Evolutionary conservation across 2,888 invertebrate species (phyloP), one percentile per base, ranked within the genome.

Genomic region (Callyntrura sp.): DNA sequence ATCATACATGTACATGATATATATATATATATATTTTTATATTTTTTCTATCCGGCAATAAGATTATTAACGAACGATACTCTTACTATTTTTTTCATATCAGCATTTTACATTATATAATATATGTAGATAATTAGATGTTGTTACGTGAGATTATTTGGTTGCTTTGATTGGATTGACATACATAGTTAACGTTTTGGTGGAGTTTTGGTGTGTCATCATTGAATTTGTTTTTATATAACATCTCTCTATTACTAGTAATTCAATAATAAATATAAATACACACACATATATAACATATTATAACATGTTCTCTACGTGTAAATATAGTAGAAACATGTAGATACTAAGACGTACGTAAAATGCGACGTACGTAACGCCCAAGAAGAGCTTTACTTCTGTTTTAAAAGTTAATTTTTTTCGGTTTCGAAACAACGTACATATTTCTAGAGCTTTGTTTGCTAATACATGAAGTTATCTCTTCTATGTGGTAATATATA

Each of bases 101-200:
- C 35, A 35, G 35, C 35, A 35, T 35, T 35, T 9, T 25, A 23
- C 11, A 65, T 43, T 68, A 68, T 68, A 25, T 35, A 68, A 70
- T 70, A 70, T 45, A 25, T 0, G 35, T 45, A 70, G 14, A 28
- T n/a, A 70, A 68, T 35, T 17, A 28, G 28, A 57, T 79, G 57
- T 57, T 79, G 79, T 79, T 79, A 35, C 43, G 79, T 79, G 79
- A 79, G 79, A 79, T 79, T 79, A 79, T 79, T 79, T 57, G 79
- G 79, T 79, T 55, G 57, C 35, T 79, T 79, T 79, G 57, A 79
- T 57, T 79, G 73, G 48, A 73, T 73, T 45, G 73, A 48, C 45
- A 45, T 65, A 28, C 14, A 28, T 35, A 28, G 0, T 28, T 28
- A 35, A 12, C 28, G 11, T 62, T 62, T 35, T 65, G 65, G 65